phyloP scores from a whole-genome alignment of 2,113 vertebrate genomes.

The Eublepharis macularius region DNA sequence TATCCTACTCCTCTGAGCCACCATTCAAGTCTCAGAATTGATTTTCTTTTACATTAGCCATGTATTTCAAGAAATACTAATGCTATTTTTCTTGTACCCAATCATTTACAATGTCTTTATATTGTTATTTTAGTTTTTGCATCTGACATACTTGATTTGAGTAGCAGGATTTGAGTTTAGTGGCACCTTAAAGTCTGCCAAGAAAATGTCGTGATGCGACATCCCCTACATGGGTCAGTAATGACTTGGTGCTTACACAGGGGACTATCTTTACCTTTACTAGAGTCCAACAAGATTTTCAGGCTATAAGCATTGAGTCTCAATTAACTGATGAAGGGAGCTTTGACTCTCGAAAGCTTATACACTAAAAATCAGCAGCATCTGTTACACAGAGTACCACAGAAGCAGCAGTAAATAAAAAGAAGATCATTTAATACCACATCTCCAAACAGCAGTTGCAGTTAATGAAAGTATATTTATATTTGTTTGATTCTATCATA shows the following conservation, averaged over 20 bases:
- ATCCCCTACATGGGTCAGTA: too few species aligned
- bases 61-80: background rate
- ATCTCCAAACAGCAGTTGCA: slow-evolving; percentile 43
- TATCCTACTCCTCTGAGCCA: background rate
- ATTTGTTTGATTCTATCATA: slow-evolving; percentile 30
- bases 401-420: slow-evolving; percentile 44
- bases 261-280: too few species aligned
- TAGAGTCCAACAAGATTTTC: too few species aligned
- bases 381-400: slow-evolving; percentile 41
- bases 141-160: slow-evolving; percentile 35
- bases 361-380: too few species aligned
- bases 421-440: slow-evolving; percentile 45
- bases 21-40: background rate
- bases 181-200: too few species aligned
- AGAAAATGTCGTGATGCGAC: too few species aligned
- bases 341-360: too few species aligned
- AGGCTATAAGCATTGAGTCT: too few species aligned
- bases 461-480: slow-evolving; percentile 33
- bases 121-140: slow-evolving; percentile 38
- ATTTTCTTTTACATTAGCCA: background rate
- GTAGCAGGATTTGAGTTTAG: background rate
- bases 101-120: slow-evolving; percentile 20
- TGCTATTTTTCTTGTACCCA: slow-evolving; percentile 41
- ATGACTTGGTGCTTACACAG: too few species aligned
- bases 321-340: too few species aligned